Conservation (phyloP, 2,113 vertebrate species). For the Cromileptes altivelis region DNA sequence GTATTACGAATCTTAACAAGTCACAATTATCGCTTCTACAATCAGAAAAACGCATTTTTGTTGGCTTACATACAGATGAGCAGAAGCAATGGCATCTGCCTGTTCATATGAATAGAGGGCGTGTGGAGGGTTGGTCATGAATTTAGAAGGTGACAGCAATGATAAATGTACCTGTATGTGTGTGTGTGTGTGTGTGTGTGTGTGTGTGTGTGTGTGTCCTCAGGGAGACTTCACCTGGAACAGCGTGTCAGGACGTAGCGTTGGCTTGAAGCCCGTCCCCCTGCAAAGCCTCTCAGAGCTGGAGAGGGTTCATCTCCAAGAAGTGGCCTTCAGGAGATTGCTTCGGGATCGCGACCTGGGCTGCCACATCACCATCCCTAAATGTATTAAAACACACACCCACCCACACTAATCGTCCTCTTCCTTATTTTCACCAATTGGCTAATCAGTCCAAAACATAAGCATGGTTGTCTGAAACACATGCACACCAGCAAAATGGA, state of each 20-base stretch:
- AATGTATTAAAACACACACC: conserved; percentile 85
- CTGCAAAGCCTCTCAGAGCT: conserved; percentile 97
- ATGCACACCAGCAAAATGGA: neutral
- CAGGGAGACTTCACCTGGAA: conserved; percentile 98
- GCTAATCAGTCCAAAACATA: neutral
- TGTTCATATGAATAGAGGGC: neutral
- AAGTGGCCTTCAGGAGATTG: conserved; percentile 94
- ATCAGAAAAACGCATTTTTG: conserved; percentile 7
- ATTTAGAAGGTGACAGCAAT: conserved; percentile 7
- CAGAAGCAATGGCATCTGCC: conserved; percentile 30
- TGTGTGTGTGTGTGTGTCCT: conserved; percentile 57
- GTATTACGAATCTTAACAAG: neutral
- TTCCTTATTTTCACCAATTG: neutral
- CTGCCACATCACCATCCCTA: conserved; percentile 97
- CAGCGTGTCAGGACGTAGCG: conserved; percentile 91
- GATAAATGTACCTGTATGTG: conserved; percentile 39
- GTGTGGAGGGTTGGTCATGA: neutral
- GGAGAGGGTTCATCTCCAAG: conserved; percentile 95
- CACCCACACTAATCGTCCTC: neutral
- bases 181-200: conserved; percentile 29
- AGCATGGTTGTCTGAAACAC: conserved; percentile 13
- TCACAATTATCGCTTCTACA: neutral
- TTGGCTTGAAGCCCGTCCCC: conserved; percentile 92
- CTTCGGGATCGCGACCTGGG: conserved; percentile 93
- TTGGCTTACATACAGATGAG: neutral